Evolutionary conservation across 2,113 vertebrate genomes (phyloP).

Genomic region (Ciconia stormi): DNA sequence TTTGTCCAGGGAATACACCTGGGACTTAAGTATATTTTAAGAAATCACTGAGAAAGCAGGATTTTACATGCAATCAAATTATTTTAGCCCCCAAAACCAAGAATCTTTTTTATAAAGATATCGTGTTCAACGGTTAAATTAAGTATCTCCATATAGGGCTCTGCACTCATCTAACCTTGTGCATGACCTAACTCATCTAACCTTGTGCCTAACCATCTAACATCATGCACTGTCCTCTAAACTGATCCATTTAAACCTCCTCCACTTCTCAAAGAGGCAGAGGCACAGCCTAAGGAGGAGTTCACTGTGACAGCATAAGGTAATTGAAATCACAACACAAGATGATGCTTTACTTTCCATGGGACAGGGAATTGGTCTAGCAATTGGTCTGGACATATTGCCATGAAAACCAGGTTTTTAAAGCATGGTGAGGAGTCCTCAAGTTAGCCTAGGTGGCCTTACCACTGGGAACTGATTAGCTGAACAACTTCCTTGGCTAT

Average conservation of each 20-base stretch:
- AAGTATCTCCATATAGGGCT: neutral
- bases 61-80: neutral
- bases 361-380: neutral
- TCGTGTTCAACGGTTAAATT: neutral
- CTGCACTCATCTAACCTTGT: neutral
- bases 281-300: neutral
- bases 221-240: neutral
- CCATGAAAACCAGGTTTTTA: neutral
- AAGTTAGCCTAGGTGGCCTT: neutral
- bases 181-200: neutral
- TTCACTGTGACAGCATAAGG: fast-evolving
- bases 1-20: neutral
- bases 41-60: neutral
- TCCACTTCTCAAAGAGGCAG: neutral
- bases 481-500: neutral
- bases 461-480: neutral
- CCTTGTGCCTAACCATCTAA: no score
- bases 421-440: neutral
- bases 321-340: neutral
- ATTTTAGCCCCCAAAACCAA: neutral
- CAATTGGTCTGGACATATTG: neutral
- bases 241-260: neutral
- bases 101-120: neutral
- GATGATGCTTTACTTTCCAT: neutral
- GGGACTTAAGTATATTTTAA: neutral